phyloP scores from a whole-genome alignment of 1,140 invertebrate genomes.

The Temnothorax nylanderi region DNA sequence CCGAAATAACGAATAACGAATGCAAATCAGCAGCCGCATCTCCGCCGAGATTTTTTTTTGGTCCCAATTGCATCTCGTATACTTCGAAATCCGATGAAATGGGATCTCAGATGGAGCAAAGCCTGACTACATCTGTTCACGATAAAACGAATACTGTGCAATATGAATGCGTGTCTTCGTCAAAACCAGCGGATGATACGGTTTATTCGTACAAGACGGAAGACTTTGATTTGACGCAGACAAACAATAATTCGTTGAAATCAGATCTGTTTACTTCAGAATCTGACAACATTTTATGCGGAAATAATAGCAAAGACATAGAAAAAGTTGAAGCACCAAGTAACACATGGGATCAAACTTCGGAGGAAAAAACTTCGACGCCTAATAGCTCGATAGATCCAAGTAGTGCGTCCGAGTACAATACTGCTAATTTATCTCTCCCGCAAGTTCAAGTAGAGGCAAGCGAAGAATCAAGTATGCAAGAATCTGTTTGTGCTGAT shows the following conservation, averaged over 20 bases:
- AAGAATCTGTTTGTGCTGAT: slow-evolving; percentile 35
- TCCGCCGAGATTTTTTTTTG: slow-evolving; percentile 84
- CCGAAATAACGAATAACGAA: slow-evolving; percentile 61
- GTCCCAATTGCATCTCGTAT: slow-evolving; percentile 84
- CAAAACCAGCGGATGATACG: slow-evolving; percentile 57
- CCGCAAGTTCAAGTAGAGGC: slow-evolving; percentile 9
- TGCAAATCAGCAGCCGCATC: slow-evolving; percentile 62
- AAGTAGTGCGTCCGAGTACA: not conserved
- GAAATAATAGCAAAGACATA: slow-evolving; percentile 30
- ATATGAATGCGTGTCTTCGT: slow-evolving; percentile 72
- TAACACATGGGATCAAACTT: slow-evolving; percentile 46
- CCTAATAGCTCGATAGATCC: slow-evolving; percentile 17
- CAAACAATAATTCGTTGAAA: slow-evolving; percentile 77
- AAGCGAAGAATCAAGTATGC: slow-evolving; percentile 18
- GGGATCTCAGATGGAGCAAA: slow-evolving; percentile 52
- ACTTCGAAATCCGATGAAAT: slow-evolving; percentile 69
- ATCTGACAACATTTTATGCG: slow-evolving; percentile 66
- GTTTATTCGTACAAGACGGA: slow-evolving; percentile 56
- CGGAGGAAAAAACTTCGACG: not conserved
- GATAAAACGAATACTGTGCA: slow-evolving; percentile 65
- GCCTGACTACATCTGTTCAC: slow-evolving; percentile 49
- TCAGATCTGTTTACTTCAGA: slow-evolving; percentile 64
- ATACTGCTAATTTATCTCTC: not conserved
- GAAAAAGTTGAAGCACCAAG: slow-evolving; percentile 45
- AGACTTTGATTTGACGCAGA: slow-evolving; percentile 62